A percentile compares a stretch with the other conserved stretches of the same genome.
phyloP scores from a whole-genome alignment of 2,797 vertebrate genomes.

The Mico argentatus region DNA sequence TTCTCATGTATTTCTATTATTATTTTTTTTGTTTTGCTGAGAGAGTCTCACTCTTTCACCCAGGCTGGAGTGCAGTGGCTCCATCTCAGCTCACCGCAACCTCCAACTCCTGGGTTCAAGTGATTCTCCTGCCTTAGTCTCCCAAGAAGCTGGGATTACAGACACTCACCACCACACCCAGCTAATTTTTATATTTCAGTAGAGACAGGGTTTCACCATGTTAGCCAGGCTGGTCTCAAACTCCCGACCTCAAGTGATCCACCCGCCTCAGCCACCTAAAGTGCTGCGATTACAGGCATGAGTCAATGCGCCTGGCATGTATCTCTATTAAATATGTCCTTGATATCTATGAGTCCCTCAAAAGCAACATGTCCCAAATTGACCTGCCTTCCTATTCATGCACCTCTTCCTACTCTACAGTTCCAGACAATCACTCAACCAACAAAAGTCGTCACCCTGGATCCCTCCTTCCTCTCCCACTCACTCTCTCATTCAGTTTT shows the following conservation, averaged over 20 bases:
- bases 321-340: neutral
- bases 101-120: neutral
- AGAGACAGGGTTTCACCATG: neutral
- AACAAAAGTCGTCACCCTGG: neutral
- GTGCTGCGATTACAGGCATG: neutral
- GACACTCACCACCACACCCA: neutral
- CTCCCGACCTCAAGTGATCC: neutral
- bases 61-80: neutral
- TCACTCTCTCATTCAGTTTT: constrained; percentile 9
- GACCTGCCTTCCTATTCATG: neutral
- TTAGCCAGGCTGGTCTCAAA: neutral
- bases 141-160: neutral
- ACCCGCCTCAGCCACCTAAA: neutral
- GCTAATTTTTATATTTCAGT: neutral
- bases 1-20: neutral
- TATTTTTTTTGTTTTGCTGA: neutral
- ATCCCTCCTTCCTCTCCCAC: neutral
- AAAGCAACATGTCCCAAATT: neutral
- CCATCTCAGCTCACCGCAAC: neutral
- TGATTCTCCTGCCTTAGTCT: neutral
- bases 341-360: neutral
- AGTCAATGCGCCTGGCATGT: neutral
- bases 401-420: neutral
- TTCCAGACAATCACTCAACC: neutral
- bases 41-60: neutral